Percentiles rank a stretch among this genome's conserved stretches.
Conservation (phyloP, 2,888 invertebrate species). For the Agriopis leucophaearia region DNA sequence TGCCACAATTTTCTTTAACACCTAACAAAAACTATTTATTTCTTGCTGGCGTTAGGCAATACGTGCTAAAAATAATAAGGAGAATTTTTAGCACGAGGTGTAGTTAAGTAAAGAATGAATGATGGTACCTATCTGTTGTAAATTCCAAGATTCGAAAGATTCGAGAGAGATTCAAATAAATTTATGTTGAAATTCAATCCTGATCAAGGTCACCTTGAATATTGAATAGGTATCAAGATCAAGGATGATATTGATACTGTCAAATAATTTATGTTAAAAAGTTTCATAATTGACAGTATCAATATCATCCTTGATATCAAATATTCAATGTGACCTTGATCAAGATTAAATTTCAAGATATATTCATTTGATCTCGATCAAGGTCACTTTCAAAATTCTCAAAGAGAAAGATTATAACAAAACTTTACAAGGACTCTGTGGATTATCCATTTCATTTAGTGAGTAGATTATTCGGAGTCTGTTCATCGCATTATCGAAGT, state of each 20-base stretch:
- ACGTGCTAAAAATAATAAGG: background rate
- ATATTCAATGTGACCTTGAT: background rate
- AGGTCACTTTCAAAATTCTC: background rate
- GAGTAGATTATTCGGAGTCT: no score
- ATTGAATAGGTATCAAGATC: no score
- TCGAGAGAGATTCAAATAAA: background rate
- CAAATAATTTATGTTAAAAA: no score
- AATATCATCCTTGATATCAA: background rate
- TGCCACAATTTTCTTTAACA: background rate
- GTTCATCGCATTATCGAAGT: no score
- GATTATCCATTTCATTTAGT: background rate
- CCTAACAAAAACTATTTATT: background rate
- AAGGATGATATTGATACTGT: background rate
- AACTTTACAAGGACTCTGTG: background rate
- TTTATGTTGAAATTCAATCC: background rate
- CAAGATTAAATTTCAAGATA: background rate
- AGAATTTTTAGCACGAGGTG: background rate
- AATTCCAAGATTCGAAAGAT: background rate
- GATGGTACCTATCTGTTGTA: no score
- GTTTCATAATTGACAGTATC: background rate
- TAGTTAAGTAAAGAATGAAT: background rate
- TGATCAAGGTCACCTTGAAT: background rate
- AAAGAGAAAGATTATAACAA: background rate
- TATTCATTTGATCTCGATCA: background rate
- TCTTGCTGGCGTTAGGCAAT: background rate